phyloP scores from a whole-genome alignment of 2,888 invertebrate species.

The Hirtodrosophila trivittata region DNA sequence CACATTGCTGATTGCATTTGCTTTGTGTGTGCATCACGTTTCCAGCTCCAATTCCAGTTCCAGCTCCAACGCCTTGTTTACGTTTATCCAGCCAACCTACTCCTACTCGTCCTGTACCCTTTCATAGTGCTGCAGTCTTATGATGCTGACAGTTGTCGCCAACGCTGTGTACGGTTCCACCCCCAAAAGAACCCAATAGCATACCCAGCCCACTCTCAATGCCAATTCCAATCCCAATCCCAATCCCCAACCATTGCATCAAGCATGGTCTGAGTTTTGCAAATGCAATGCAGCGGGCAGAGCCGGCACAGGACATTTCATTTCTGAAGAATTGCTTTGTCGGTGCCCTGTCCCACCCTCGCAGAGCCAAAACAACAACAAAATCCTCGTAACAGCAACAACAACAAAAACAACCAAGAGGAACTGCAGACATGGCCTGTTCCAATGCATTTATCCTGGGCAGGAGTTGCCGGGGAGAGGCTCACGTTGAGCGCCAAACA shows the following conservation, averaged over 20 bases:
- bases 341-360: constrained; percentile 45
- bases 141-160: constrained; percentile 70
- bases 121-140: constrained; percentile 56
- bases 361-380: constrained; percentile 54
- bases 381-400: constrained; percentile 16
- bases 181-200: constrained; percentile 12
- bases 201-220: constrained; percentile 9
- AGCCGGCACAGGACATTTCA: constrained; percentile 71
- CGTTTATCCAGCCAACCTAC: constrained; percentile 36
- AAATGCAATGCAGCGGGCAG: constrained; percentile 66
- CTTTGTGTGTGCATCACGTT: constrained; percentile 37
- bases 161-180: constrained; percentile 41
- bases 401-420: constrained; percentile 15
- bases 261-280: constrained; percentile 29
- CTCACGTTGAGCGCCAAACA: constrained; percentile 23
- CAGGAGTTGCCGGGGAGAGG: constrained; percentile 5
- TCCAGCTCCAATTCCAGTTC: constrained; percentile 14
- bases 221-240: constrained; percentile 4
- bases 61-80: constrained; percentile 54
- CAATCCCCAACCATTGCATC: constrained; percentile 17
- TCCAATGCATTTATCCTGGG: constrained; percentile 54
- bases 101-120: constrained; percentile 6
- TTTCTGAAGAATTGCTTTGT: constrained; percentile 80
- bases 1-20: constrained; percentile 59
- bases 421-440: constrained; percentile 43